Conservation (phyloP, 2,113 vertebrate species). For the Echinops telfairi region DNA sequence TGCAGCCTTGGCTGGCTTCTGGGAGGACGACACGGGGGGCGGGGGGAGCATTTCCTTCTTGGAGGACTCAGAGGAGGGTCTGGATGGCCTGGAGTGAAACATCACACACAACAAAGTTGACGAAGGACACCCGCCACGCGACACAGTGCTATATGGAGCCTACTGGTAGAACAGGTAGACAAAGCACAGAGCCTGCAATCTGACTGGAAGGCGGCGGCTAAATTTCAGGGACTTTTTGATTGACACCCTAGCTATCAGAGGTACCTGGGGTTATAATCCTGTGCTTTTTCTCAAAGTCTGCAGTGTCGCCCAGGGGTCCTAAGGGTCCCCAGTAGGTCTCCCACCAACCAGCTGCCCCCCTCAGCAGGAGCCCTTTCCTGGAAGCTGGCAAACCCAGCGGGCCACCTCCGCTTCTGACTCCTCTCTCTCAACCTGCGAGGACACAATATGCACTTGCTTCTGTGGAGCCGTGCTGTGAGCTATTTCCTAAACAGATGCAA, state of each 20-base stretch:
- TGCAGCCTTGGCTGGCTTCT: constrained; percentile 82
- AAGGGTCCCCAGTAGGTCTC: not conserved
- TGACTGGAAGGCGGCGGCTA: not conserved
- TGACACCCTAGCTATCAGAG: not conserved
- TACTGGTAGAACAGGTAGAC: not conserved
- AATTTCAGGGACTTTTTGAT: not conserved
- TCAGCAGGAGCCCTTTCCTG: not conserved
- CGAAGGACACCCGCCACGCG: not conserved
- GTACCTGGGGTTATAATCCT: not conserved
- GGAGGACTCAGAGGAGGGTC: constrained; percentile 82
- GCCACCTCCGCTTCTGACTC: not conserved
- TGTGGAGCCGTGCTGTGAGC: not conserved
- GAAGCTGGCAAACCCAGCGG: not conserved
- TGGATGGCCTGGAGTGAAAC: constrained; percentile 83
- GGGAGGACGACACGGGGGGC: constrained; percentile 45
- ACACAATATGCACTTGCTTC: not conserved
- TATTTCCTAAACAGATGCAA: not conserved
- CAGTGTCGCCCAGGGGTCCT: too few species aligned
- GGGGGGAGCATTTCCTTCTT: constrained; percentile 83
- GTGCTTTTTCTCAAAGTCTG: not conserved
- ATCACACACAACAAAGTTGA: not conserved
- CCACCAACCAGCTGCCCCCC: not conserved
- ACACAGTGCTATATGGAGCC: not conserved
- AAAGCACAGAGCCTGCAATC: not conserved
- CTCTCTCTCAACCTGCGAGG: not conserved